These are phyloP conservation scores for Balearica regulorum DNA, from an alignment of 2,797 vertebrate species.

Conservation along the genomic window DNA sequence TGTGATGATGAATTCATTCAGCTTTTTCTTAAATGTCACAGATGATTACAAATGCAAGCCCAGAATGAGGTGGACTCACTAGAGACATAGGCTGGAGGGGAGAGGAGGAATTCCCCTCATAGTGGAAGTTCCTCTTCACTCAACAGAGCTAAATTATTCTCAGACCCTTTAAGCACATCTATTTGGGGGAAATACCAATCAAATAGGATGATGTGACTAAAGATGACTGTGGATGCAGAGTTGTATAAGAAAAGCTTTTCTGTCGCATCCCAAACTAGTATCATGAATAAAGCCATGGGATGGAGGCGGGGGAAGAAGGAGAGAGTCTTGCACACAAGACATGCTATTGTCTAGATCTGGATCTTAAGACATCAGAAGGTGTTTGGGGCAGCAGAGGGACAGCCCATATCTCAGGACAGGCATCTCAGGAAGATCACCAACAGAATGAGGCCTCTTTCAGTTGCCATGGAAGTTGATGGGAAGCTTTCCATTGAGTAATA, in stretches of 20 bases:
- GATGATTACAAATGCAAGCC: background rate
- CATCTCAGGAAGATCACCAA: background rate
- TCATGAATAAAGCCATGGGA: background rate
- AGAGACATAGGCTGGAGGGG: background rate
- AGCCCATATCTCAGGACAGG: background rate
- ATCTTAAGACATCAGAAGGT: background rate
- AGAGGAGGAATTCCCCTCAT: background rate
- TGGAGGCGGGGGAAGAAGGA: background rate
- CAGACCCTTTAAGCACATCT: background rate
- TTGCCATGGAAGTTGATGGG: background rate
- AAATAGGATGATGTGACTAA: background rate
- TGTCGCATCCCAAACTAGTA: background rate
- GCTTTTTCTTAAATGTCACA: conserved; percentile 9
- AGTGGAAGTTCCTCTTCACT: background rate
- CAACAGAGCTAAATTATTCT: background rate
- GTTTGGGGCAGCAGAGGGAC: background rate
- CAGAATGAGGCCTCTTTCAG: background rate
- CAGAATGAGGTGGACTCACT: background rate
- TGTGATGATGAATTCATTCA: background rate
- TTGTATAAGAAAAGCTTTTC: background rate
- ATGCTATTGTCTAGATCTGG: background rate
- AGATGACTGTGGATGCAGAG: background rate
- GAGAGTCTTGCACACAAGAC: background rate
- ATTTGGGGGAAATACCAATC: background rate
- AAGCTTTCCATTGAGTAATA: background rate